These are phyloP conservation scores for Sternarchorhynchus goeldii DNA, from an alignment of 2,797 vertebrate genomes.

Conservation along the genomic window DNA sequence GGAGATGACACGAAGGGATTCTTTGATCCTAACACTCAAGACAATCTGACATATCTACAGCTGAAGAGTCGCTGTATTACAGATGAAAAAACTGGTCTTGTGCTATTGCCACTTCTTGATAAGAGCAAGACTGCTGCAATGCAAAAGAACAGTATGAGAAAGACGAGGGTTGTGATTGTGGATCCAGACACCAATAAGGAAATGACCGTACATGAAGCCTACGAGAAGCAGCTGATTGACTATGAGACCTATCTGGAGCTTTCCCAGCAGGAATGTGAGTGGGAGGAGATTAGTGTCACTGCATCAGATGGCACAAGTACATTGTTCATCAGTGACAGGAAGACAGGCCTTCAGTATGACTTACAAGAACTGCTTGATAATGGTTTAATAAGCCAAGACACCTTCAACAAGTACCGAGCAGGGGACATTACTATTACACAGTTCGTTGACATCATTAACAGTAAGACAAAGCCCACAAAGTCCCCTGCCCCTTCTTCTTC, in stretches of 20 bases:
- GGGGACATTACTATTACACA: constrained; percentile 83
- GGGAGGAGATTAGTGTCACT: constrained; percentile 93
- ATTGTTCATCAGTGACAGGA: constrained; percentile 83
- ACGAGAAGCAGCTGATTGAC: constrained; percentile 90
- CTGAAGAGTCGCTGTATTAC: constrained; percentile 88
- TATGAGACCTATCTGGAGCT: constrained; percentile 86
- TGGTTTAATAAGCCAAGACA: constrained; percentile 78
- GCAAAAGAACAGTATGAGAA: constrained; percentile 86
- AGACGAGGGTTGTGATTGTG: constrained; percentile 91
- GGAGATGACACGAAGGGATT: constrained; percentile 89
- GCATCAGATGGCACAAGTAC: constrained; percentile 84
- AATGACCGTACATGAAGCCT: constrained; percentile 93
- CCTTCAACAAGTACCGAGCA: constrained; percentile 82
- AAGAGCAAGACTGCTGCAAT: constrained; percentile 78
- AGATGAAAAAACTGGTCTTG: constrained; percentile 85
- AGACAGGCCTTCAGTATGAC: constrained; percentile 87
- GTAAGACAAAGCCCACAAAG: constrained; percentile 65
- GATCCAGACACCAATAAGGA: constrained; percentile 93
- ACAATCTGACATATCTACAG: constrained; percentile 90
- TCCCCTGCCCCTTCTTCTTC: constrained; percentile 53
- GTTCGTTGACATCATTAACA: constrained; percentile 87
- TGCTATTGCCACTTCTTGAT: constrained; percentile 85
- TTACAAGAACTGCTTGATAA: constrained; percentile 85
- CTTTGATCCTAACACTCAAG: constrained; percentile 95
- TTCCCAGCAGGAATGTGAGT: constrained; percentile 93